Evolutionary conservation across 2,113 vertebrate species (phyloP).

Genomic region (Meriones unguiculatus): DNA sequence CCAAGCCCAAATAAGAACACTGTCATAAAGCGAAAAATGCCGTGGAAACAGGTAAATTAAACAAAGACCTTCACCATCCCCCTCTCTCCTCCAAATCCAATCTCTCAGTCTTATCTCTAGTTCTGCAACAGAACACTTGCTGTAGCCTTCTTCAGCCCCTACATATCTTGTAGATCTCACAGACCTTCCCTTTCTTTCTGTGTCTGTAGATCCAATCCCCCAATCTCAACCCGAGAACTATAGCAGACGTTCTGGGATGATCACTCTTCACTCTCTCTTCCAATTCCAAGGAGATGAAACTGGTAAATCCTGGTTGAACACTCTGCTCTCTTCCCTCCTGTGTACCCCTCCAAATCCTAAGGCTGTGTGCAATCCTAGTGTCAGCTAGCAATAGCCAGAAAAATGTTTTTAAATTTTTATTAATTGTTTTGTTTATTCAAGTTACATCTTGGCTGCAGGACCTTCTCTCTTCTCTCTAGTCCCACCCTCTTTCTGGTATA

Average conservation of each 20-base stretch:
- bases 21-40: no score
- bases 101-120: not conserved
- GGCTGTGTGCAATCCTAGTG: not conserved
- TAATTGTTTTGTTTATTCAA: no score
- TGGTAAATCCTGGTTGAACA: not conserved
- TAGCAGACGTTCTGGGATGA: not conserved
- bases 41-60: not conserved
- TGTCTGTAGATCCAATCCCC: not conserved
- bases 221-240: not conserved
- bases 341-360: not conserved
- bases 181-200: not conserved
- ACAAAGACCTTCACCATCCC: not conserved
- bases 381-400: not conserved
- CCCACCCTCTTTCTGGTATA: no score
- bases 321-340: not conserved
- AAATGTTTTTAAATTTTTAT: no score
- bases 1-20: not conserved
- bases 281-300: not conserved
- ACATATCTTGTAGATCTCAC: not conserved
- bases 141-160: not conserved
- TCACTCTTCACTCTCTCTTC: not conserved
- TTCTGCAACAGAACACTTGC: not conserved
- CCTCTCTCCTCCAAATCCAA: not conserved
- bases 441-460: no score
- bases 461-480: no score